Base-by-base conservation (phyloP, 2,888 invertebrate species). In the Nudaria mundana region DNA sequence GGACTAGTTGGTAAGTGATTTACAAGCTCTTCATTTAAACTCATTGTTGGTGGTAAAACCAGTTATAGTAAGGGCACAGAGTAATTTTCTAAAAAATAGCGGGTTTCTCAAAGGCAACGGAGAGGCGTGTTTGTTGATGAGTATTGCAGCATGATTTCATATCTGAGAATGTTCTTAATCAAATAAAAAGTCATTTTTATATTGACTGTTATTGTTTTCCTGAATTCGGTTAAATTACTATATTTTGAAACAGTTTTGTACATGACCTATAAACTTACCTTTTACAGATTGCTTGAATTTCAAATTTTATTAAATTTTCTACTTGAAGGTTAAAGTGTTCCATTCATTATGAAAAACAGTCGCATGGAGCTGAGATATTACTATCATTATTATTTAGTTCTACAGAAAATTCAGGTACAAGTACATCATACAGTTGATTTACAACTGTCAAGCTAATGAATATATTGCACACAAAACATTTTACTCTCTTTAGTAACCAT, bases 1-100 rank as follows among this genome's bases (percentile, higher is more conserved):
- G 58, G 38, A 23, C 40, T 34, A 32, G 40, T 59, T 62, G 56
- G 52, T 51, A 42, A 51, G 57, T 81, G 78, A 79, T 81, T 79
- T 81, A 81, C 69, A 58, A 39, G 43, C 61, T 71, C 71, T 74
- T 71, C 63, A 59, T 57, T 40, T 33, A 18, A 25, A 38, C 13
- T 46, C 52, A 59, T 56, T 59, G 53, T 59, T 35, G 14, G 32
- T 22, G 14, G 37, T 48, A 34, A 33, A 26, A 36, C 25, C 31
- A 39, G 43, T 49, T 55, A 49, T 22, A 34, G 29, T 40, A 33
- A 40, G 32, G 37, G 44, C 35, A 33, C 40, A 37, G 20, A 22
- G 28, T 22, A 0, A 8, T 15, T 40, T 35, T 24, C 10, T 7
- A 40, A 28, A 13, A 8, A 25, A 3, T 34, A 14, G 30, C 30